Base-by-base conservation (phyloP, 2,113 vertebrate species). In the Megaceryle maxima region DNA sequence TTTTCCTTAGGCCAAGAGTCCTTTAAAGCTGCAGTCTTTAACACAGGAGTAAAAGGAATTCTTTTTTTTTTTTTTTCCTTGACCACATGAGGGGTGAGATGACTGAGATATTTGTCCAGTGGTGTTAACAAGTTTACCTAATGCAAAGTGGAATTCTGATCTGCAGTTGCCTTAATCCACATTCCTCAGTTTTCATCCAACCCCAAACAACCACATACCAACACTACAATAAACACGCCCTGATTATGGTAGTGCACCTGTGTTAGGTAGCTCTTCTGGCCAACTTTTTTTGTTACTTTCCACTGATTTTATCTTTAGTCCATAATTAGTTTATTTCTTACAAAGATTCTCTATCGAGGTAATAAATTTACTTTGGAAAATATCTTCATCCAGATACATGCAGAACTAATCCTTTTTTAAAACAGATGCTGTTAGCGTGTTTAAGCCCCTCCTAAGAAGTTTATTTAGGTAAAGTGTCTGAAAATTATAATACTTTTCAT, bases 91-190 rank as follows among this genome's bases (percentile, higher is more conserved):
- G 16, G 33, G 22, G 22, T 0, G 1, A 69, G 43, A 29, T 66
- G 67, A 44, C 43, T 9, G 35, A 82, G 53, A 29, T 75, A 26
- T 87, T 95, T 94, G 51, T 81, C 83, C 21, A 25, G 39, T 44
- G 60, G 15, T 6, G 8, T 68, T 83, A 92, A 82, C 88, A 76
- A 86, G 48, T 92, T 92, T 72, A 79, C 62, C 67, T 95, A 92
- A 96, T 88, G 77, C 76, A 82, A 63, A 91, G 48, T 73, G 80
- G 92, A 96, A 93, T 97, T 96, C 73, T 87, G 83, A 60, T 94
- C 90, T 91, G 57, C 78, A 84, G 0, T 84, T 91, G 51, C 82
- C 48, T 92, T 96, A 93, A 96, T 96, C 86, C 8, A 0, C 92
- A 91, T 96, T 96, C 96, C 86, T 96, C 43, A 8, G 29, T 90